Conservation (phyloP, 2,113 vertebrate genomes). For the Barbus barbus region DNA sequence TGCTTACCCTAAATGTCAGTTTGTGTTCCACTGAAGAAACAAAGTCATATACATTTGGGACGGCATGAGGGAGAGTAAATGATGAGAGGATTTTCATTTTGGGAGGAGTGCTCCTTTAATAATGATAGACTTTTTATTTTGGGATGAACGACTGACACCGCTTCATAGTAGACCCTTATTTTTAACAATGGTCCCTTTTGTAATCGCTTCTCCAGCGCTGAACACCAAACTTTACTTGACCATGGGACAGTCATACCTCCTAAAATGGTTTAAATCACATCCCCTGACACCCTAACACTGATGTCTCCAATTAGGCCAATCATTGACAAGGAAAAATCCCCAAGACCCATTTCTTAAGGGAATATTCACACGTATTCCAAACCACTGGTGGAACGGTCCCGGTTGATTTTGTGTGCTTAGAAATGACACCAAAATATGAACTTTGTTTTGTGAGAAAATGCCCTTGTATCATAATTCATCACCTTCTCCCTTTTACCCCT, state of each 20-base stretch:
- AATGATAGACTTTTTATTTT: background rate
- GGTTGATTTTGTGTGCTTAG: background rate
- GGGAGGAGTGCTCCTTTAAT: background rate
- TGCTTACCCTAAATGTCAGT: too few relatives aligned
- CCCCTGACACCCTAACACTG: constrained; percentile 4
- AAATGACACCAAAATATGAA: constrained; percentile 41
- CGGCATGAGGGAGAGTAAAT: too few relatives aligned
- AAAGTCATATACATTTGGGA: too few relatives aligned
- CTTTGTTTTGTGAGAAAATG: constrained; percentile 48
- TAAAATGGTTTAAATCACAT: constrained; percentile 19
- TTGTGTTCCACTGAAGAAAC: too few relatives aligned
- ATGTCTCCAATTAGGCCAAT: constrained; percentile 14
- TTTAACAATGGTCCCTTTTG: background rate
- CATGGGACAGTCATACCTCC: background rate
- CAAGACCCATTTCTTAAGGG: constrained; percentile 3
- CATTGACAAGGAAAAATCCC: background rate
- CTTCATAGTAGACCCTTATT: background rate
- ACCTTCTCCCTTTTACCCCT: constrained; percentile 45
- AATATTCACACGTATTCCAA: constrained; percentile 14
- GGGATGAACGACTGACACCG: background rate
- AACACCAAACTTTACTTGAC: constrained; percentile 1
- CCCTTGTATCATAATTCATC: constrained; percentile 31
- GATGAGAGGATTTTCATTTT: too few relatives aligned
- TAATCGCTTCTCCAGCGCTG: background rate
- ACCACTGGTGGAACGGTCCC: background rate